phyloP scores from a whole-genome alignment of 2,113 vertebrate species.

The Eudyptes chrysolophus region DNA sequence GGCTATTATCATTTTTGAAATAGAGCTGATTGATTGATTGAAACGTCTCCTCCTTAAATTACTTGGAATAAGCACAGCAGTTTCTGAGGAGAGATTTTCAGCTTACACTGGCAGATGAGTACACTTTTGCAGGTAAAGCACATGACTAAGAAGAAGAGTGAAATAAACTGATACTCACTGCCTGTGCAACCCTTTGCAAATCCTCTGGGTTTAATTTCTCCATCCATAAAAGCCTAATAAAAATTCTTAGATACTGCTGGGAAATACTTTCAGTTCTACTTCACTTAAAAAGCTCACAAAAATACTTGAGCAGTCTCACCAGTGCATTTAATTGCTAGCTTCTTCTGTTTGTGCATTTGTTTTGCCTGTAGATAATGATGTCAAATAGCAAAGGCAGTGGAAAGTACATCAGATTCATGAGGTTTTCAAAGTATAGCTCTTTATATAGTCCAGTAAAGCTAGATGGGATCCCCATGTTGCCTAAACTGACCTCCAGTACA shows the following conservation, averaged over 20 bases:
- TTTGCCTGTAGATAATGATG: background rate
- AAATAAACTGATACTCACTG: constrained; percentile 15
- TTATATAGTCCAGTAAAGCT: background rate
- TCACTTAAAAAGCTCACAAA: constrained; percentile 20
- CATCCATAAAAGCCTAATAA: background rate
- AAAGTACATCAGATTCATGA: background rate
- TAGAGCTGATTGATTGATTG: background rate
- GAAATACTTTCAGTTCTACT: constrained; percentile 16
- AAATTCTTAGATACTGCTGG: background rate
- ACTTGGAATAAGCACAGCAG: background rate
- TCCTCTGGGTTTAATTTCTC: constrained; percentile 1
- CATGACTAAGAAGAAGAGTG: background rate
- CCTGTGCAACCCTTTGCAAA: background rate
- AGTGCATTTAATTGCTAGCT: background rate
- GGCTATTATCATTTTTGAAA: constrained; percentile 4
- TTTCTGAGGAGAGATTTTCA: constrained; percentile 26
- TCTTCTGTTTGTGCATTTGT: background rate
- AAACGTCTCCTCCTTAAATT: background rate
- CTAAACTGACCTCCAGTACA: background rate
- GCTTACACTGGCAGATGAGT: background rate
- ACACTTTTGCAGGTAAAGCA: constrained; percentile 30
- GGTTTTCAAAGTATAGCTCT: background rate
- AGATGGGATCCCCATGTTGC: background rate
- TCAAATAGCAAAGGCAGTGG: background rate
- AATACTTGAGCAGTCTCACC: background rate